Percentiles rank a stretch among this genome's conserved stretches.
These are phyloP conservation scores for Cotesia typhae DNA, from an alignment of 1,140 invertebrate species.

Conservation along the genomic window DNA sequence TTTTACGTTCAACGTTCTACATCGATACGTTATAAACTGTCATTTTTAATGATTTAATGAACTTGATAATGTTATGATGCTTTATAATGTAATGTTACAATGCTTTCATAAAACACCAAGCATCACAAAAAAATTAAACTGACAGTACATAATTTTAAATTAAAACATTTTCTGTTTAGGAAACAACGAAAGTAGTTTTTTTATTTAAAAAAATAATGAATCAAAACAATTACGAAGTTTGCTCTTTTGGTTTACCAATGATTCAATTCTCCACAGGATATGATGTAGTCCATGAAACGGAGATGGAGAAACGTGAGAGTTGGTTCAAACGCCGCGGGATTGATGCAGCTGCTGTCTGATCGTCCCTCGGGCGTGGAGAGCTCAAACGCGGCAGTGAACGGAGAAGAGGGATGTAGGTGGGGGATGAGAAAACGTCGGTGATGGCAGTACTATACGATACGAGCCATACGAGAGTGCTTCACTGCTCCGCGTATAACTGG, in stretches of 20 bases:
- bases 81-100: too few species aligned
- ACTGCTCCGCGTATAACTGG: constrained; percentile 48
- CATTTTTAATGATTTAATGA: too few species aligned
- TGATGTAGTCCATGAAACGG: constrained; percentile 21
- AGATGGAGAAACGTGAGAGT: constrained; percentile 30
- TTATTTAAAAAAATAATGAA: too few species aligned
- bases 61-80: too few species aligned
- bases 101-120: too few species aligned
- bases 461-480: constrained; percentile 37
- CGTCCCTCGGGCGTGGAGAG: constrained; percentile 21
- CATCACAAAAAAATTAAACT: too few species aligned
- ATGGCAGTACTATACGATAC: constrained; percentile 44
- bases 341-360: constrained; percentile 35
- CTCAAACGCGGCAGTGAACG: constrained; percentile 20
- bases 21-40: too few species aligned
- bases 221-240: background rate
- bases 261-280: constrained; percentile 2
- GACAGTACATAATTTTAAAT: too few species aligned
- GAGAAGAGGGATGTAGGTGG: constrained; percentile 29
- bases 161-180: too few species aligned
- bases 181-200: too few species aligned
- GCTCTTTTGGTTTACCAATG: background rate
- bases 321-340: constrained; percentile 20
- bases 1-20: too few species aligned
- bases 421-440: constrained; percentile 55